phyloP scores from a whole-genome alignment of 1,140 invertebrate genomes.

The Drosophila asahinai region DNA sequence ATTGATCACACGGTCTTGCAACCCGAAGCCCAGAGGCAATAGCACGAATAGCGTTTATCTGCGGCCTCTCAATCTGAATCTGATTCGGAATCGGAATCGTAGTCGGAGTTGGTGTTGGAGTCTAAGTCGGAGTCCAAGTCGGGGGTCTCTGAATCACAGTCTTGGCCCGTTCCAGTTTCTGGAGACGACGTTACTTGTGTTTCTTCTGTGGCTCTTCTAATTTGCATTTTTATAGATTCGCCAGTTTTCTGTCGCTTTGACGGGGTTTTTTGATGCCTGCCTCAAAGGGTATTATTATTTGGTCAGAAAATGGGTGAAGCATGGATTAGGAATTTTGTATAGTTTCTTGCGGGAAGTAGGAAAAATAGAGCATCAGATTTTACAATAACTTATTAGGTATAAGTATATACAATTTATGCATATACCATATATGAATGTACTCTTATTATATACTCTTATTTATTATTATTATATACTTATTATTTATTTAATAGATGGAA shows the following conservation, averaged over 20 bases:
- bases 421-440: too few species aligned
- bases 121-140: too few species aligned
- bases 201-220: conserved; percentile 39
- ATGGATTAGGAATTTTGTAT: neutral
- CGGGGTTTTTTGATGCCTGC: neutral
- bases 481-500: too few species aligned
- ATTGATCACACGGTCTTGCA: conserved; percentile 37
- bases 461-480: too few species aligned
- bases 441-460: too few species aligned
- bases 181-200: conserved; percentile 21
- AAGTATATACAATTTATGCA: neutral
- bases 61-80: conserved; percentile 11
- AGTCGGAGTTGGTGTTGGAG: too few species aligned
- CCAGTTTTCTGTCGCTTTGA: conserved; percentile 15
- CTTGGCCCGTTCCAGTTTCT: conserved; percentile 59
- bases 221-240: conserved; percentile 62
- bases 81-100: conserved; percentile 1
- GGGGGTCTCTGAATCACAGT: conserved; percentile 13
- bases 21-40: conserved; percentile 48
- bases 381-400: neutral
- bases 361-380: conserved; percentile 3
- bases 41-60: conserved; percentile 67
- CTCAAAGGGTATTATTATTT: conserved; percentile 18
- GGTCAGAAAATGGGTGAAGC: conserved; percentile 8
- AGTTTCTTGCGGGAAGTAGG: neutral